These are phyloP conservation scores for Sphaeramia orbicularis DNA, from an alignment of 2,797 vertebrate genomes.

Conservation along the genomic window DNA sequence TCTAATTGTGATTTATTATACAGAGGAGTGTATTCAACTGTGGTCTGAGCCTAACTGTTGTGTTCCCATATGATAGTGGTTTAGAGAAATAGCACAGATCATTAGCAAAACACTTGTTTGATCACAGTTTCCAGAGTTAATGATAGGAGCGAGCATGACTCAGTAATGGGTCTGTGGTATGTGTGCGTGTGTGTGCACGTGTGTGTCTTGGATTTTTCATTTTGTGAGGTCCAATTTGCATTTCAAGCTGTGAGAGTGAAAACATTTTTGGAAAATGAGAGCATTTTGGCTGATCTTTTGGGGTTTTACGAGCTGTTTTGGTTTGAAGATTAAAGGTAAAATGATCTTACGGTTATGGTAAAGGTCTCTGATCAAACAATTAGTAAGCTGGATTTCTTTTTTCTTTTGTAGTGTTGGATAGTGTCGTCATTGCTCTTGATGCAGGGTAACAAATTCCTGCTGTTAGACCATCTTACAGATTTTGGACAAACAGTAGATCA, in stretches of 20 bases:
- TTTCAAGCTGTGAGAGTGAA: constrained; percentile 4
- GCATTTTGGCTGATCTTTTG: constrained; percentile 8
- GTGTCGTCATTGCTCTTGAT: too few species aligned
- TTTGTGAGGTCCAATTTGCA: constrained; percentile 38
- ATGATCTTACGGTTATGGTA: neutral
- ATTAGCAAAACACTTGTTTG: constrained; percentile 76
- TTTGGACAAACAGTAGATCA: neutral
- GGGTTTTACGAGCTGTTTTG: neutral
- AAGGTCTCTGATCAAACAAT: too few species aligned
- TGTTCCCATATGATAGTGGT: constrained; percentile 65
- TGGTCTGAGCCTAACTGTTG: constrained; percentile 45
- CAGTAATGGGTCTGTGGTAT: constrained; percentile 69
- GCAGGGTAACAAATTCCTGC: too few species aligned
- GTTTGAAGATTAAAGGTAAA: neutral
- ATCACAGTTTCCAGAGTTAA: constrained; percentile 74
- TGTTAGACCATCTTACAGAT: neutral
- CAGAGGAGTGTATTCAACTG: constrained; percentile 30
- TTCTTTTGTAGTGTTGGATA: too few species aligned
- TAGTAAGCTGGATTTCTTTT: too few species aligned
- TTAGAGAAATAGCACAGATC: constrained; percentile 61
- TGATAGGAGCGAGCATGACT: constrained; percentile 65
- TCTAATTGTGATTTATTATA: constrained; percentile 66
- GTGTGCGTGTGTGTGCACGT: constrained; percentile 18
- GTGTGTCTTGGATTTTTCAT: constrained; percentile 10
- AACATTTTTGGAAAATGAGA: constrained; percentile 33